phyloP scores from a whole-genome alignment of 1,140 invertebrate species.

The Venturia canescens region DNA sequence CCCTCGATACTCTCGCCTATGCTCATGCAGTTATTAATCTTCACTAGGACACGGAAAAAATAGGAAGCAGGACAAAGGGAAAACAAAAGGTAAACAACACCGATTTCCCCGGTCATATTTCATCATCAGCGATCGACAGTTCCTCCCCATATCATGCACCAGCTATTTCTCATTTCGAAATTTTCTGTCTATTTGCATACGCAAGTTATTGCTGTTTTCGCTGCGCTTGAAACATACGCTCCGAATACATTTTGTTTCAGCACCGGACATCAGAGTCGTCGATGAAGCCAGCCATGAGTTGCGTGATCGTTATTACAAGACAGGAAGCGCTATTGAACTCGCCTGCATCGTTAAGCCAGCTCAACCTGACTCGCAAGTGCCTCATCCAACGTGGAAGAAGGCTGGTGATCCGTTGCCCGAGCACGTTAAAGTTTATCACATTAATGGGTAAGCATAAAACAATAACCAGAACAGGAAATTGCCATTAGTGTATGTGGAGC shows the following conservation, averaged over 20 bases:
- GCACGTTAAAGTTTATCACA: slow-evolving; percentile 71
- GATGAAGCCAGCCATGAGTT: slow-evolving; percentile 73
- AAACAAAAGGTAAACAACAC: slow-evolving; percentile 30
- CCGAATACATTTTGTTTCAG: slow-evolving; percentile 58
- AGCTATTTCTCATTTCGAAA: slow-evolving; percentile 3
- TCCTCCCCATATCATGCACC: background rate
- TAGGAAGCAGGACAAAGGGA: slow-evolving; percentile 4
- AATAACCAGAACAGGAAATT: slow-evolving; percentile 38
- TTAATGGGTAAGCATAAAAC: slow-evolving; percentile 69
- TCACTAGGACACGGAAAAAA: slow-evolving; percentile 9
- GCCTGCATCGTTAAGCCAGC: slow-evolving; percentile 69
- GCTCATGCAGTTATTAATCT: slow-evolving; percentile 37
- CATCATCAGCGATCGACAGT: slow-evolving; percentile 31
- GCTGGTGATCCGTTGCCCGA: slow-evolving; percentile 69
- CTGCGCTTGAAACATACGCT: background rate
- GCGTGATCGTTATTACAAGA: slow-evolving; percentile 74
- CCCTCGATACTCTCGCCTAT: background rate
- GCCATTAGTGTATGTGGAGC: background rate
- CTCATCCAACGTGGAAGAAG: slow-evolving; percentile 73
- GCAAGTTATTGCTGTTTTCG: background rate
- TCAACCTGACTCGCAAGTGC: slow-evolving; percentile 64
- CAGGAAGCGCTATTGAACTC: slow-evolving; percentile 73
- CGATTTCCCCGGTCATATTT: slow-evolving; percentile 34
- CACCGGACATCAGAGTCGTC: slow-evolving; percentile 73
- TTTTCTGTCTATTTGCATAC: background rate